These are phyloP conservation scores for Zonitis immaculata DNA, from an alignment of 2,888 invertebrate species.

Conservation along the genomic window DNA sequence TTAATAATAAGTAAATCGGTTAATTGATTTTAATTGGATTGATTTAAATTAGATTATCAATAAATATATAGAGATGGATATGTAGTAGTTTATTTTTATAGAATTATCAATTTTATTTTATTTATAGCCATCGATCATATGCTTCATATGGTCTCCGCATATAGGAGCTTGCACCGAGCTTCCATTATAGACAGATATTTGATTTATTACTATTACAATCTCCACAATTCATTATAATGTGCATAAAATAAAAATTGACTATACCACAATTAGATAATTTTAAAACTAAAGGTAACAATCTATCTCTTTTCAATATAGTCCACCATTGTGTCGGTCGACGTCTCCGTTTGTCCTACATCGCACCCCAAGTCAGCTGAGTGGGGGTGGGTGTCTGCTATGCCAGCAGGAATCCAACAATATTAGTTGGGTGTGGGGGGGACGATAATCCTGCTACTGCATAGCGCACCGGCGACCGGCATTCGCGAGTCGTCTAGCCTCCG, in stretches of 20 bases:
- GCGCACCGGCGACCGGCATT: constrained; percentile 46
- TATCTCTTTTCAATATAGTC: not conserved
- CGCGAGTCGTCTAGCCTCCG: constrained; percentile 44
- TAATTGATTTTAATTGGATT: not conserved
- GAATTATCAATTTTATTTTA: too few relatives aligned
- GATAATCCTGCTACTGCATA: constrained; percentile 44
- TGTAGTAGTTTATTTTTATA: too few relatives aligned
- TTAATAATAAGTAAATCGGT: not conserved
- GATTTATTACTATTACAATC: not conserved
- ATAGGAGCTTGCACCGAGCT: not conserved
- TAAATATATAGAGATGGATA: not conserved
- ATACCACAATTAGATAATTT: too few relatives aligned
- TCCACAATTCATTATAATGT: too few relatives aligned
- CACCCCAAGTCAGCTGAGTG: constrained; percentile 30
- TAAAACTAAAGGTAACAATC: too few relatives aligned
- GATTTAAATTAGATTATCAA: not conserved
- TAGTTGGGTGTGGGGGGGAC: too few relatives aligned
- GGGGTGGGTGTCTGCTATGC: constrained; percentile 24
- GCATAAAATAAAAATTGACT: too few relatives aligned
- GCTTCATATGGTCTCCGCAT: too few relatives aligned
- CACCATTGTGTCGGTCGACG: not conserved
- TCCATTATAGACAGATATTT: not conserved
- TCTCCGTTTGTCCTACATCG: constrained; percentile 14
- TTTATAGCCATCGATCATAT: too few relatives aligned
- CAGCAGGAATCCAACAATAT: constrained; percentile 15